phyloP scores from a whole-genome alignment of 2,113 vertebrate species.

The Amblyornis subalaris region DNA sequence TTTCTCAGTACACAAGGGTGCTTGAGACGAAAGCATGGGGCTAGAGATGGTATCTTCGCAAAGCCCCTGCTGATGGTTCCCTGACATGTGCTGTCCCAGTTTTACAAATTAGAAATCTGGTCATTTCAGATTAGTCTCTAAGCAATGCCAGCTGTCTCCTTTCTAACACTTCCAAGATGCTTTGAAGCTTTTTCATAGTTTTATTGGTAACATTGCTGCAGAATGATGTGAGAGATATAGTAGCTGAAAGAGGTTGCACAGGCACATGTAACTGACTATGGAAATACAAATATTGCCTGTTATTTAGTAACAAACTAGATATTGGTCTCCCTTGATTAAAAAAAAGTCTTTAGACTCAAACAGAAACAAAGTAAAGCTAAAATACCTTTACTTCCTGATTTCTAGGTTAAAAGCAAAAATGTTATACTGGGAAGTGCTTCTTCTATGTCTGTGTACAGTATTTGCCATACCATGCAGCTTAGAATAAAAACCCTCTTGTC shows the following conservation, averaged over 20 bases:
- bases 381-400: constrained; percentile 31
- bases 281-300: constrained; percentile 31
- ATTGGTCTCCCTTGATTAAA: constrained; percentile 11
- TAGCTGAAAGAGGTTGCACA: constrained; percentile 43
- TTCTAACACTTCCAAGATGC: neutral
- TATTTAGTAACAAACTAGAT: constrained; percentile 37
- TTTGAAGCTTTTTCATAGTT: constrained; percentile 54
- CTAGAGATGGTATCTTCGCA: neutral
- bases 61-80: neutral
- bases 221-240: constrained; percentile 18
- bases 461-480: neutral
- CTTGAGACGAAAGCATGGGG: neutral
- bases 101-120: constrained; percentile 48
- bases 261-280: neutral
- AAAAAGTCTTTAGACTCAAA: neutral
- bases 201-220: constrained; percentile 8
- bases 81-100: neutral
- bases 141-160: constrained; percentile 19
- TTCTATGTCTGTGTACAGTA: neutral
- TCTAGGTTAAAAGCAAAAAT: constrained; percentile 38
- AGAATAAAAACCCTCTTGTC: neutral
- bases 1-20: constrained; percentile 1
- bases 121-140: neutral
- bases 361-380: constrained; percentile 35
- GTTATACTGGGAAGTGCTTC: neutral